Percentiles rank a stretch among this genome's conserved stretches.
phyloP scores from a whole-genome alignment of 2,888 invertebrate genomes.

The Archaeoteleia sp. region DNA sequence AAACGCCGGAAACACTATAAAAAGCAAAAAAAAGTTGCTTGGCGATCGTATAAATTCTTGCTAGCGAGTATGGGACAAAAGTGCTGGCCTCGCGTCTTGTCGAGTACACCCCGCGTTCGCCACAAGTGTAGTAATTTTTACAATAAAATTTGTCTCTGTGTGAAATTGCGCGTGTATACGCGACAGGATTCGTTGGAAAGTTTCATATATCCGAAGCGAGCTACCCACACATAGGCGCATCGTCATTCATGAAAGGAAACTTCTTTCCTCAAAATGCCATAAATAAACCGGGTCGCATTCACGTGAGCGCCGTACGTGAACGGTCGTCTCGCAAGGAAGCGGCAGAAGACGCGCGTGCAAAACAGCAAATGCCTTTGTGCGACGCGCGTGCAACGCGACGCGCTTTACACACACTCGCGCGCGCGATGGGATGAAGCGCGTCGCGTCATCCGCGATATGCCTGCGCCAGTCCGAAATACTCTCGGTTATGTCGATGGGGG shows the following conservation, averaged over 20 bases:
- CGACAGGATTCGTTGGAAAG: slow-evolving; percentile 7
- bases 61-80: too few relatives aligned
- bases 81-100: too few relatives aligned
- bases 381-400: not conserved
- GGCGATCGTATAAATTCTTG: too few relatives aligned
- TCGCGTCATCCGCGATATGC: too few relatives aligned
- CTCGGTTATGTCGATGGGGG: slow-evolving; percentile 35
- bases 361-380: slow-evolving; percentile 13
- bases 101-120: too few relatives aligned
- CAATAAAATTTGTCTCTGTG: not conserved
- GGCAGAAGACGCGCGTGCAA: slow-evolving; percentile 9
- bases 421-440: too few relatives aligned
- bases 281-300: slow-evolving; percentile 64
- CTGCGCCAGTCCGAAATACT: slow-evolving; percentile 8
- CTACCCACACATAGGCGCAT: slow-evolving; percentile 2
- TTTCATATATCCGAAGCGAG: slow-evolving; percentile 16
- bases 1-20: too few relatives aligned
- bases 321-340: slow-evolving; percentile 3
- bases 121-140: not conserved
- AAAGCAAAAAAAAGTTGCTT: too few relatives aligned
- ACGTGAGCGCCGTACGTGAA: slow-evolving; percentile 28
- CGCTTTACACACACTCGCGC: slow-evolving; percentile 1
- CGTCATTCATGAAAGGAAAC: slow-evolving; percentile 24
- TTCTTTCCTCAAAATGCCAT: slow-evolving; percentile 53
- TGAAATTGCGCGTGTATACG: not conserved